These are phyloP conservation scores for Heliornis fulica DNA, from an alignment of 2,113 vertebrate species.

Conservation along the genomic window DNA sequence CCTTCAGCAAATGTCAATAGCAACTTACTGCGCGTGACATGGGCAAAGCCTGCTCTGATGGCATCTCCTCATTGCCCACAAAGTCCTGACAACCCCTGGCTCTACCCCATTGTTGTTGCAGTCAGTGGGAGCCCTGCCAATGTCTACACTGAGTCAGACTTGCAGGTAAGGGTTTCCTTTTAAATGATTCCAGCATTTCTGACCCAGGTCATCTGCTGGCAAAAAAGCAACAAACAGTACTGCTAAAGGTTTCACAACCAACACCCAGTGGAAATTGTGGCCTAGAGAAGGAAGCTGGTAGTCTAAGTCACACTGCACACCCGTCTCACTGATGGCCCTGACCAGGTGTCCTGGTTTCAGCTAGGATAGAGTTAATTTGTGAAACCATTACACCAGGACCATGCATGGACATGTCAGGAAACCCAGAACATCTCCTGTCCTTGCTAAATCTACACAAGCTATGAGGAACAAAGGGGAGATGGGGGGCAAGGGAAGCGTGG, in stretches of 20 bases:
- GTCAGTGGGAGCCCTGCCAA: background rate
- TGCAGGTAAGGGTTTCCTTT: background rate
- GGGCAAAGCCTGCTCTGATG: background rate
- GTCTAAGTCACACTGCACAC: background rate
- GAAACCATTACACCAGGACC: no score
- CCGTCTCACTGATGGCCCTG: background rate
- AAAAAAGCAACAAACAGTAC: background rate
- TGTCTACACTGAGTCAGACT: background rate
- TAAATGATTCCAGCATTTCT: background rate
- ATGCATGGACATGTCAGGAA: background rate
- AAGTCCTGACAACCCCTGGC: background rate
- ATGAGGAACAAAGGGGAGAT: background rate
- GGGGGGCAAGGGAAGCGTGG: no score
- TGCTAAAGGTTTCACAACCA: background rate
- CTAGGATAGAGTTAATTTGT: no score
- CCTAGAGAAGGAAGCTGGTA: background rate
- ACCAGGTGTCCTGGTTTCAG: no score
- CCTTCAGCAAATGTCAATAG: background rate
- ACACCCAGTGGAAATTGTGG: background rate
- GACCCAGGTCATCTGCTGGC: background rate
- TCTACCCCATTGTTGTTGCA: rapidly evolving
- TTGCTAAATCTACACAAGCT: background rate
- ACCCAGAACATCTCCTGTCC: background rate
- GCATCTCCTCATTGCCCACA: background rate
- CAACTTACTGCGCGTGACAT: rapidly evolving